Evolutionary conservation across 2,113 vertebrate genomes (phyloP), one percentile per base, ranked within the genome.

Genomic region (Cyprinodon tularosa): DNA sequence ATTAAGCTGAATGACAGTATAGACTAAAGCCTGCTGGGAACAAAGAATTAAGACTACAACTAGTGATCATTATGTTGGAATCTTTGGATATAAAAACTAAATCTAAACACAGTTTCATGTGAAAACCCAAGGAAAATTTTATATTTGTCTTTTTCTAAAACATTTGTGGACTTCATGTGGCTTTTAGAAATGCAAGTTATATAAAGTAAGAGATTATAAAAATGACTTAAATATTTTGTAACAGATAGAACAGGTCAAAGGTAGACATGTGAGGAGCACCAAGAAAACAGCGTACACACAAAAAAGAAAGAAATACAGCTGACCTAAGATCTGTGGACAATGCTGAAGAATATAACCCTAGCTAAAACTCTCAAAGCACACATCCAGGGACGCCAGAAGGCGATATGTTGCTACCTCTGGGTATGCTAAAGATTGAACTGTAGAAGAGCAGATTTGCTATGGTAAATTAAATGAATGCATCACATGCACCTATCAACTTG

Each of bases 1-100:
- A 38, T 47, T 60, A 65, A 77, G 38, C 63, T 53, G 8, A 47
- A 68, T 69, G 59, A 71, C 70, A 79, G 40, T 29, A 53, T 63
- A 3, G 22, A 53, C 68, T 77, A 42, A 45, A 66, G 82, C 74
- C 15, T 40, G 20, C 44, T 2, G 2, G 50, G 37, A 69, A 77
- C 69, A 82, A 72, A 66, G 61, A 83, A 62, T 45, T 70, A 66
- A 65, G 8, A 20, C 66, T 72, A 76, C 71, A 85, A 81, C 53
- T 66, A 37, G 14, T 74, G n/a, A 77, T 76, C 29, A 11, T 74
- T 59, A 22, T 36, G 38, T 3, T 12, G 72, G 61, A 22, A 80
- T 53, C 39, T 22, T 40, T 8, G 50, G 39, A 71, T 68, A 69
- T 39, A 12, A 63, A 50, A 29, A 39, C 40, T 53, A 45, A 59